These are phyloP conservation scores for Axis porcinus DNA, from an alignment of 2,113 vertebrate species.

Conservation along the genomic window DNA sequence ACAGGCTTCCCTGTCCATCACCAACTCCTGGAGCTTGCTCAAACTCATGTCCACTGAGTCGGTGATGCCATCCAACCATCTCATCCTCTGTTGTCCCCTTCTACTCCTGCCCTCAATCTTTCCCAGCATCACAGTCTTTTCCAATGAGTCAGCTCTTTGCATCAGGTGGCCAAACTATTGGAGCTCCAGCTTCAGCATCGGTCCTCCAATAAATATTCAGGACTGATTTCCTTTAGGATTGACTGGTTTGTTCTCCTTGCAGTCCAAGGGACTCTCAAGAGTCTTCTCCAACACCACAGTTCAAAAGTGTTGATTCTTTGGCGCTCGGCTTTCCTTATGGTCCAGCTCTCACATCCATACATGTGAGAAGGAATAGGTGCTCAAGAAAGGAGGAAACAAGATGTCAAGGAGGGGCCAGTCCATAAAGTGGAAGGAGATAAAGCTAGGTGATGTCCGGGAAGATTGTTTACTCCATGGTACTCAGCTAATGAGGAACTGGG, in stretches of 20 bases:
- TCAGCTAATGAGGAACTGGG: not conserved
- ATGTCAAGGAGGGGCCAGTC: not conserved
- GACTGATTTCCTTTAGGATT: not conserved
- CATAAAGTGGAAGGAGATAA: not conserved
- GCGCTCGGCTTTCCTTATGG: not conserved
- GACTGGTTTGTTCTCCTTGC: not conserved
- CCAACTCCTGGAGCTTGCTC: not conserved
- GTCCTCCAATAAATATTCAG: not conserved
- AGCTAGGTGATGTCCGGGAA: not conserved
- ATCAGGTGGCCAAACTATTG: not conserved
- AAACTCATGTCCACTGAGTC: not conserved
- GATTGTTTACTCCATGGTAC: not conserved
- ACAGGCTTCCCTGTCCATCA: not conserved
- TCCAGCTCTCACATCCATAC: not conserved
- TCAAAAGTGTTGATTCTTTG: not conserved
- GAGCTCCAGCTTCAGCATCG: not conserved
- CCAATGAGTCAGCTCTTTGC: not conserved
- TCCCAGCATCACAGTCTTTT: not conserved
- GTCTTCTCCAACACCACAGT: not conserved
- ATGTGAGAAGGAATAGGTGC: not conserved
- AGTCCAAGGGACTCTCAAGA: not conserved
- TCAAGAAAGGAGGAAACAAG: not conserved
- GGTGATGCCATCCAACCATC: not conserved
- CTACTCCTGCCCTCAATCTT: not conserved
- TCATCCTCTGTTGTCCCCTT: not conserved